phyloP scores from a whole-genome alignment of 2,888 invertebrate species.

The Pachydiplax longipennis region DNA sequence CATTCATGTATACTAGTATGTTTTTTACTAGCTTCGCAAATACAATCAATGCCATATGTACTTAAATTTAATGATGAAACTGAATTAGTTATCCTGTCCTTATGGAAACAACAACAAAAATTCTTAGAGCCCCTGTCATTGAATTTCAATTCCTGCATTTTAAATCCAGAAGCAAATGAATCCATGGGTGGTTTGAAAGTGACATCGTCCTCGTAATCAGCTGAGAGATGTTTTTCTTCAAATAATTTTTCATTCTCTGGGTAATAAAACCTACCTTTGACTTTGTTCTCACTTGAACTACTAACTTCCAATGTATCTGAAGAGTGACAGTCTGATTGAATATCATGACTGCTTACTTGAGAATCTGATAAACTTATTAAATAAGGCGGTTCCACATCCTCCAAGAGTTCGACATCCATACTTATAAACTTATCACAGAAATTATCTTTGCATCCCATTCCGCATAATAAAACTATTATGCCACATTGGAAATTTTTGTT shows the following conservation, averaged over 20 bases:
- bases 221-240: background rate
- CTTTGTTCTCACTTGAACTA: background rate
- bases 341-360: background rate
- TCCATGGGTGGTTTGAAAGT: background rate
- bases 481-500: no score
- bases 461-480: no score
- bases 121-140: background rate
- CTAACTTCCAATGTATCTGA: background rate
- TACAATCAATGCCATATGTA: no score
- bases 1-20: background rate
- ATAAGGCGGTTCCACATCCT: background rate
- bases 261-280: no score
- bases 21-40: no score
- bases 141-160: background rate
- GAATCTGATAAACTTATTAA: background rate
- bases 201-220: background rate
- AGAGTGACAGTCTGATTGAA: background rate
- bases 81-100: no score
- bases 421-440: background rate
- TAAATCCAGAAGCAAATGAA: background rate
- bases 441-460: no score
- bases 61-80: no score
- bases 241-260: no score
- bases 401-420: background rate
- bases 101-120: no score